These are phyloP conservation scores for Scylla paramamosain DNA, from an alignment of 1,140 invertebrate genomes.

Conservation along the genomic window DNA sequence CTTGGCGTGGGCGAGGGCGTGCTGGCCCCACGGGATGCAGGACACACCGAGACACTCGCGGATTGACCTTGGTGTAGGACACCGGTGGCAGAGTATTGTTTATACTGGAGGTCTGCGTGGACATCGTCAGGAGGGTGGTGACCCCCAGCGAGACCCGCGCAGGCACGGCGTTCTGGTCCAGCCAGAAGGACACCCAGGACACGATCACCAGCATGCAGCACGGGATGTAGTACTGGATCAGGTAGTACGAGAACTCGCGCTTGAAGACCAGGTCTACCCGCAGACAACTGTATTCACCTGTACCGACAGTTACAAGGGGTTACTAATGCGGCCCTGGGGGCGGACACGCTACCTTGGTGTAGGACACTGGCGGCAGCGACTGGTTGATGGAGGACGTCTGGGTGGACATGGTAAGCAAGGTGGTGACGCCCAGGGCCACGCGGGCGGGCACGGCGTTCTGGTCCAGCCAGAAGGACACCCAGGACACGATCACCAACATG, in stretches of 20 bases:
- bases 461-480: conserved; percentile 84
- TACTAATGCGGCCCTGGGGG: conserved; percentile 82
- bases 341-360: conserved; percentile 79
- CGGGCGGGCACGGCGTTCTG: conserved; percentile 82
- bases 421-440: conserved; percentile 83
- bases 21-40: conserved; percentile 63
- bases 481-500: conserved; percentile 84
- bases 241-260: conserved; percentile 98
- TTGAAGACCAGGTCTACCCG: conserved; percentile 97
- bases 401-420: conserved; percentile 83
- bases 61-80: conserved; percentile 95
- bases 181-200: conserved; percentile 95
- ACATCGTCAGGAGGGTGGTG: conserved; percentile 98
- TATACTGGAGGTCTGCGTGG: conserved; percentile 97
- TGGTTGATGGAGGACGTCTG: conserved; percentile 82
- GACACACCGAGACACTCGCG: conserved; percentile 62
- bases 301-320: conserved; percentile 82
- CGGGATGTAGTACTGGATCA: conserved; percentile 98
- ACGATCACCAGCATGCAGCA: conserved; percentile 95
- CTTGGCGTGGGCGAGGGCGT: conserved; percentile 46
- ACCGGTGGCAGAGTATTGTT: conserved; percentile 98
- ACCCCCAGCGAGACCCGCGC: conserved; percentile 96
- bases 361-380: conserved; percentile 80
- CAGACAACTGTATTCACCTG: conserved; percentile 90
- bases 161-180: conserved; percentile 97